phyloP scores from a whole-genome alignment of 2,888 invertebrate species.

The Pomacea canaliculata region DNA sequence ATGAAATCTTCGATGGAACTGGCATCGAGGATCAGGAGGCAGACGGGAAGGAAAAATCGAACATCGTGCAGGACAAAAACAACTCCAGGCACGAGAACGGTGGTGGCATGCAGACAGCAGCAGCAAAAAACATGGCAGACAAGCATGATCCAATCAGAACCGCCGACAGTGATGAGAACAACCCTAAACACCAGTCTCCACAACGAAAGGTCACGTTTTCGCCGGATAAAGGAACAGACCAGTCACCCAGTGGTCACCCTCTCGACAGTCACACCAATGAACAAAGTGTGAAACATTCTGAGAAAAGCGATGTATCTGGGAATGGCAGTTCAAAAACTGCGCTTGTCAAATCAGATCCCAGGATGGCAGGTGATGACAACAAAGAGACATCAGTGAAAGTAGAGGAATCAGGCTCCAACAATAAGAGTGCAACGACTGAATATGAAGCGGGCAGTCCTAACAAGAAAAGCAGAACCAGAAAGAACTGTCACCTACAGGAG shows the following conservation, averaged over 20 bases:
- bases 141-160: too few species aligned
- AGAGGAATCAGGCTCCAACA: neutral
- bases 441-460: neutral
- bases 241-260: too few species aligned
- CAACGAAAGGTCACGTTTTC: too few species aligned
- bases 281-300: too few species aligned
- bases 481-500: neutral
- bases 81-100: neutral
- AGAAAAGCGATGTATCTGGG: too few species aligned
- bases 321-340: too few species aligned
- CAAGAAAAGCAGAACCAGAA: neutral
- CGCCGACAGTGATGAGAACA: too few species aligned
- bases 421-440: neutral
- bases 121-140: too few species aligned
- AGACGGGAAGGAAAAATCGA: slow-evolving; percentile 10
- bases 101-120: neutral
- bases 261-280: too few species aligned
- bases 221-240: slow-evolving; percentile 1
- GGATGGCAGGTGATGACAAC: neutral
- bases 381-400: neutral
- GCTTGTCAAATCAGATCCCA: too few species aligned
- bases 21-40: slow-evolving; percentile 6
- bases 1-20: neutral
- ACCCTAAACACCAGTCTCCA: too few species aligned
- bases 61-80: neutral